These are phyloP conservation scores for Darevskia nairensis DNA, from an alignment of 2,797 vertebrate genomes.

Conservation along the genomic window DNA sequence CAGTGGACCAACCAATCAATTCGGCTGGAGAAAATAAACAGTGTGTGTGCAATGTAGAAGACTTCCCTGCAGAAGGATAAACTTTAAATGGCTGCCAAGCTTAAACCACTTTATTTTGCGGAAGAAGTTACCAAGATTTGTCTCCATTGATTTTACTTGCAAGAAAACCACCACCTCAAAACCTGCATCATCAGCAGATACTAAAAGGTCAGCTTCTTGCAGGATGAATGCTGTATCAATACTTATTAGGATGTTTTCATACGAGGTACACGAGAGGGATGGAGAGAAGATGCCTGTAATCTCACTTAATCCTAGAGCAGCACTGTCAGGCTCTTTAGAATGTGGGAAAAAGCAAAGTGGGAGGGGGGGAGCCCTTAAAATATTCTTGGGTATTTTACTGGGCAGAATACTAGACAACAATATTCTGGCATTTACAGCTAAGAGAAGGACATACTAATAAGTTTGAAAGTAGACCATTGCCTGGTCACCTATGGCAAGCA, in stretches of 20 bases:
- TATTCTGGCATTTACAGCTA: not conserved
- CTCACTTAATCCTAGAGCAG: constrained; percentile 79
- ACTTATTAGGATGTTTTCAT: constrained; percentile 80
- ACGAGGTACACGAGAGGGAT: constrained; percentile 71
- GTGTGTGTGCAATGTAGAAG: constrained; percentile 30
- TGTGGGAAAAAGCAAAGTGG: constrained; percentile 77
- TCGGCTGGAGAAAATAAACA: constrained; percentile 43
- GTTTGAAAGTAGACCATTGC: not conserved
- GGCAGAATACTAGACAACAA: constrained; percentile 12
- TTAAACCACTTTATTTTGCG: constrained; percentile 48
- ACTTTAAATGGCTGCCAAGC: constrained; percentile 35
- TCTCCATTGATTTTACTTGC: constrained; percentile 79
- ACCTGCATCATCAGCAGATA: constrained; percentile 79
- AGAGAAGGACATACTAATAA: not conserved
- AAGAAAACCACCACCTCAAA: constrained; percentile 75
- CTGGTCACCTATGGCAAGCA: not conserved
- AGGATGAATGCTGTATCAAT: constrained; percentile 81
- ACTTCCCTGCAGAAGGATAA: constrained; percentile 1
- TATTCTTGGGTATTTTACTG: constrained; percentile 44
- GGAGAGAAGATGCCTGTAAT: constrained; percentile 76
- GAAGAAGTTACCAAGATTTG: constrained; percentile 75
- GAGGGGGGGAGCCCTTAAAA: not conserved
- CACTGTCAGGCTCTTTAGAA: constrained; percentile 68
- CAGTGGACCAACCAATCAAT: constrained; percentile 68
- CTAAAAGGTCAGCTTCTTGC: constrained; percentile 75